Base-by-base conservation (phyloP, 2,797 vertebrate species). In the Platalea minor region DNA sequence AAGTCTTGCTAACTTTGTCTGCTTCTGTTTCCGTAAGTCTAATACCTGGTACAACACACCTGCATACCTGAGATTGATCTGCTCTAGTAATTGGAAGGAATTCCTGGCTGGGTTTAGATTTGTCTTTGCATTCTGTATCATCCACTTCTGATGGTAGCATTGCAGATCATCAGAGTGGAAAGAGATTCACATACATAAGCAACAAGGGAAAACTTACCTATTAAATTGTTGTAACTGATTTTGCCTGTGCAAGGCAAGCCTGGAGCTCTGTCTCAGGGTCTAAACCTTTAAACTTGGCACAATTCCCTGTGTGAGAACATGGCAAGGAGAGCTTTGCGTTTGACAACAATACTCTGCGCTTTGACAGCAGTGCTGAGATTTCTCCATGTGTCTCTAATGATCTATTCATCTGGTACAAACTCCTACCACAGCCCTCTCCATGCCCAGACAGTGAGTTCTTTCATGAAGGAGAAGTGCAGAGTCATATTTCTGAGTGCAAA, bases 391-490 rank as follows among this genome's bases (percentile, higher is more conserved):
- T 59, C 64, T 86, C 45, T 93, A 23, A 45, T 35, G 60, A 78
- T 89, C 80, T 75, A 11, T 61, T n/a, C 70, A 67, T 59, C 72
- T 85, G 79, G 85, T 60, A 16, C 83, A 50, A 37, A 65, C 84
- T 70, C 53, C 82, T 91, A 12, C 77, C 56, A 46, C 73, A 90
- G 83, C 85, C 78, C 59, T 73, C 70, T 64, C 68, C 0, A 2
- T 96, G 90, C 90, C 67, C 91, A 96, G 64, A 98, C 97, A 98
- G 88, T 78, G 88, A 68, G 59, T 57, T 86, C 95, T 98, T 98
- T 98, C 97, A 98, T 63, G 70, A 86, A 75, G 29, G 51, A 82
- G 91, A 96, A 95, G 3, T 77, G 97, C 96, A 96, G 96, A 98
- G 97, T 98, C 97, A 96, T 75, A 80, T 97, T 91, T 93, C 93